Evolutionary conservation across 2,113 vertebrate genomes (phyloP), one percentile per base, ranked within the genome.

Genomic region (Thalassarche chlororhynchos): DNA sequence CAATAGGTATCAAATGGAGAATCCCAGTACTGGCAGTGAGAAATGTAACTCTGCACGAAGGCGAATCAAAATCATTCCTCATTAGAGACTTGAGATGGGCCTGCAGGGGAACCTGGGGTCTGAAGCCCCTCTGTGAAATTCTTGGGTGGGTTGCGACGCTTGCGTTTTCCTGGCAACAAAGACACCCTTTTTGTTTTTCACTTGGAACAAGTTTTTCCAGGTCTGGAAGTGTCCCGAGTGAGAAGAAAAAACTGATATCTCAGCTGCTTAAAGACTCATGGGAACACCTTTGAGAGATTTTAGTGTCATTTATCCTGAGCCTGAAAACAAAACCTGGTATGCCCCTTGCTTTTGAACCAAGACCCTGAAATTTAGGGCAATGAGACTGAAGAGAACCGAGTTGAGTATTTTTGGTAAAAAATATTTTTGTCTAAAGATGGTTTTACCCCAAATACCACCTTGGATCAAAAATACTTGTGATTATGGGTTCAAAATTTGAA

Each of bases 181-280:
- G 46, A 20, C 58, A 7, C 58, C 55, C 60, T 70, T 82, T 42
- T 69, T 19, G 9, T 80, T 97, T 77, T 93, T 95, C 78, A 7
- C 79, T 78, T 28, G 10, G 90, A 96, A 97, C 93, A 2, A 95
- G 97, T 97, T 95, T 96, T 97, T 95, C 92, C 85, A 78, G 93
- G 92, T 94, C 54, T 93, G 88, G 92, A 96, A 74, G 12, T 94
- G 90, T 90, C 90, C 88, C 92, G 92, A 70, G 51, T 38, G 68
- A 90, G 68, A 72, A 68, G 21, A 72, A 78, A 87, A 46, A 88
- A 38, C 6, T 38, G 12, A 13, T 57, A 36, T 68, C 57, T 95
- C 70, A 66, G 69, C 23, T 78, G 40, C 38, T 84, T 58, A 42
- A 85, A 90, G 75, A 49, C 16, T 69, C 82, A 58, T 77, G 84